Base-by-base conservation (phyloP, 1,140 invertebrate species). In the Periplaneta americana region DNA sequence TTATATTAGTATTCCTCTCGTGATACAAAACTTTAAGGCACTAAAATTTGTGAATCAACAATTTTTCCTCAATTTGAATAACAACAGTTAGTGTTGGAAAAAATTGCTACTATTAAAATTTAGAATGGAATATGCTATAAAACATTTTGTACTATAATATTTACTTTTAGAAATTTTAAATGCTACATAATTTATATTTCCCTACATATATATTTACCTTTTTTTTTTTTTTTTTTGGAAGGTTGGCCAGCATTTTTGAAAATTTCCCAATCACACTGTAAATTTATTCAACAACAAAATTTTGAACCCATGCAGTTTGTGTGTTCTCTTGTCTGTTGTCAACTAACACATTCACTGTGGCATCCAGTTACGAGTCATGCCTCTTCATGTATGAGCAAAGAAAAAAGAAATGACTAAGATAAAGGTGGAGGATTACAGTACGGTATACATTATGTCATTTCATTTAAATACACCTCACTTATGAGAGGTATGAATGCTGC, bases 11-110 rank as follows among this genome's bases (percentile, higher is more conserved):
- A 37, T 78, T 34, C 35, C 31, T 37, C 39, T 4, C 34, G 66
- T 35, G 39, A 75, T 74, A 80, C 74, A 80, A 74, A 34, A 75
- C n/a, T 80, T 48, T 80, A 80, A 80, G 80, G 80, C 80, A 80
- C 80, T 80, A 80, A 80, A 39, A 80, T 80, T 75, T 80, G 35
- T 80, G 66, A 80, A 75, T 80, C 66, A 57, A 74, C 39, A 57
- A 28, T 66, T 75, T 80, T 75, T 18, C 57, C 57, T 80, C 35
- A 34, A 48, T 75, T 34, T 75, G 35, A 80, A 66, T 75, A 80
- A 80, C 34, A 74, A 39, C 34, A 74, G 28, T 10, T 75, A 75
- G 37, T 36, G 66, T 33, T 74, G 36, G 74, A 66, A 75, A 75
- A 80, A 34, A 75, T 17, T 1, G 33, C 6, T 48, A 37, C 80